Conservation (phyloP, 2,888 invertebrate genomes). For the Monopis laevigella region DNA sequence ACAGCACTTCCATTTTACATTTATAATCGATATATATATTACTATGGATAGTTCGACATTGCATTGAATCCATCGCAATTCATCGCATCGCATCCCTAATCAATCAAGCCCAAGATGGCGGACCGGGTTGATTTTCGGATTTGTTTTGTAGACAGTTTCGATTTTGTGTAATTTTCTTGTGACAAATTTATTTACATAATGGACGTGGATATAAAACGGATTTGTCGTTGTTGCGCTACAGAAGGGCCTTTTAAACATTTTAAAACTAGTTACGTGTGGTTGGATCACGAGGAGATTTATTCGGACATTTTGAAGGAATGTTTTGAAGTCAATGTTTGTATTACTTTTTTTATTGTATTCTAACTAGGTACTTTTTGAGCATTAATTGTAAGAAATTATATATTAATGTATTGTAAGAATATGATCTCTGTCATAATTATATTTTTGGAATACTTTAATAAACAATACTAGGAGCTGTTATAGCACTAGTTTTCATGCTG, state of each 20-base stretch:
- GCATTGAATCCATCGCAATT: no score
- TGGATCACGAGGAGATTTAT: constrained; percentile 54
- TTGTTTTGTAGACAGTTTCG: not conserved
- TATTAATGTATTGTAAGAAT: no score
- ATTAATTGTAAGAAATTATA: no score
- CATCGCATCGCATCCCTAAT: not conserved
- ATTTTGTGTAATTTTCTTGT: not conserved
- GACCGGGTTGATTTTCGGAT: not conserved
- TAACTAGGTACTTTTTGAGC: no score
- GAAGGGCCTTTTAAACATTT: constrained; percentile 53
- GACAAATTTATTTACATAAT: not conserved
- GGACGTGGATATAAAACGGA: constrained; percentile 21
- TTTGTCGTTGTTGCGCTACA: constrained; percentile 57
- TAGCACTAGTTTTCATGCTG: no score
- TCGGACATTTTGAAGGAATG: constrained; percentile 53
- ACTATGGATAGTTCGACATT: no score
- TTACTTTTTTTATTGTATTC: no score
- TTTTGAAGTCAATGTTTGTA: constrained; percentile 50
- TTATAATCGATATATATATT: no score
- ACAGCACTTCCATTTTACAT: no score
- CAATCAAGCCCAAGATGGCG: constrained; percentile 1
- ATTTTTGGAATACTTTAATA: no score
- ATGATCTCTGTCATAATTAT: no score
- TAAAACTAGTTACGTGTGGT: constrained; percentile 45
- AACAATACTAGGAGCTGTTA: no score